These are phyloP conservation scores for Oncorhynchus clarkii DNA, from an alignment of 2,113 vertebrate genomes.

Conservation along the genomic window DNA sequence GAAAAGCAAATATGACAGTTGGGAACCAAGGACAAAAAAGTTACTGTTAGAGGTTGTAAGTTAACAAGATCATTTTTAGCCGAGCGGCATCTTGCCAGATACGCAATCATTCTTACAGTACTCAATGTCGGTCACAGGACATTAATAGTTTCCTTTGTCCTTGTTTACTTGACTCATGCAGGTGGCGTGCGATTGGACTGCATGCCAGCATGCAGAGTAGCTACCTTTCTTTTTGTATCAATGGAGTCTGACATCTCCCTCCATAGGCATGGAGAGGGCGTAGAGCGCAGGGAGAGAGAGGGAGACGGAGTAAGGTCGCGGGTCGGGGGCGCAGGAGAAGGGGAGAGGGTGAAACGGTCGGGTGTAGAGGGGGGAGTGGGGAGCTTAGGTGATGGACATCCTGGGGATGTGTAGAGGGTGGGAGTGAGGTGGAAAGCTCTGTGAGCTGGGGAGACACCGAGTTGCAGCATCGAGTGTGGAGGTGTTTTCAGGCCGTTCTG, in stretches of 20 bases:
- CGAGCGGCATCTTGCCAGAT: neutral
- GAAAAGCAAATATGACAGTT: neutral
- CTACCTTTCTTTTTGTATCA: constrained; percentile 71
- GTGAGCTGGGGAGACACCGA: neutral
- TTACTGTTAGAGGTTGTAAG: no score
- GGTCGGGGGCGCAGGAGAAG: neutral
- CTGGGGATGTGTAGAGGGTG: neutral
- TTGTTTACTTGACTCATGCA: constrained; percentile 26
- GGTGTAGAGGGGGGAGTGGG: neutral
- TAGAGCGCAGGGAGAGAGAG: constrained; percentile 1
- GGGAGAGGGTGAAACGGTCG: neutral
- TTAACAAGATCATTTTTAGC: neutral
- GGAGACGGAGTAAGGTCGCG: constrained; percentile 1
- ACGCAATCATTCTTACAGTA: neutral
- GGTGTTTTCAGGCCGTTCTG: neutral
- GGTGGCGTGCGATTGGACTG: constrained; percentile 45
- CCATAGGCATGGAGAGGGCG: neutral
- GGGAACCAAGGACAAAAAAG: neutral
- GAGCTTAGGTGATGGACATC: neutral
- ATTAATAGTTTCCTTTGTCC: no score
- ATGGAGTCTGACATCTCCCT: neutral
- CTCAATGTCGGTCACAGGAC: neutral
- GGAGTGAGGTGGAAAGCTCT: neutral
- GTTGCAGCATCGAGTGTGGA: no score
- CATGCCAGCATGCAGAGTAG: constrained; percentile 40